phyloP scores from a whole-genome alignment of 2,888 invertebrate genomes.

The Colletes collaris region DNA sequence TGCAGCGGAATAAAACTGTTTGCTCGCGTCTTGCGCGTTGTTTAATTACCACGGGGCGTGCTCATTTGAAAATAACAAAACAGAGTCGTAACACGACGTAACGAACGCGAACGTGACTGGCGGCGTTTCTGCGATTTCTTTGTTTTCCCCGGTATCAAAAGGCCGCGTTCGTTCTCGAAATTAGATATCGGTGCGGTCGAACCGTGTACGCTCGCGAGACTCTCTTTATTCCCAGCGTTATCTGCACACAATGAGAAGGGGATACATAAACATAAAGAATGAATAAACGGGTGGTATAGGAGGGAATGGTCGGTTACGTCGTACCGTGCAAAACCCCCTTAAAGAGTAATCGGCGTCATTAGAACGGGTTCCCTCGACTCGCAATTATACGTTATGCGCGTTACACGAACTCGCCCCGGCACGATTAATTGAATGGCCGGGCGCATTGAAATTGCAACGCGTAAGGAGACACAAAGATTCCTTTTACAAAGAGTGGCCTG shows the following conservation, averaged over 20 bases:
- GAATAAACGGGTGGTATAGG: conserved; percentile 13
- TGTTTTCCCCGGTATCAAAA: neutral
- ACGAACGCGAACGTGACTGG: neutral
- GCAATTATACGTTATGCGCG: conserved; percentile 44
- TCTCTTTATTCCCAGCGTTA: conserved; percentile 38
- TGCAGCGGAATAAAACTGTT: too few relatives aligned
- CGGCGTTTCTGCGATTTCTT: neutral
- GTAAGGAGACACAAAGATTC: conserved; percentile 27
- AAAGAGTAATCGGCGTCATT: conserved; percentile 43
- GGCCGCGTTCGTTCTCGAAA: conserved; percentile 1
- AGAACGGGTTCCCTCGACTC: conserved; percentile 19
- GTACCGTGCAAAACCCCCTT: conserved; percentile 31
- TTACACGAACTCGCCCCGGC: conserved; percentile 24
- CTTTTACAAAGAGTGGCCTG: conserved; percentile 13
- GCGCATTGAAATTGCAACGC: conserved; percentile 24
- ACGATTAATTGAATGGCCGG: conserved; percentile 38
- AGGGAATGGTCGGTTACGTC: conserved; percentile 17
- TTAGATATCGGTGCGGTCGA: conserved; percentile 6
- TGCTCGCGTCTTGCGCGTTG: too few relatives aligned
- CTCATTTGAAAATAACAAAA: too few relatives aligned
- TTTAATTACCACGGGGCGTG: too few relatives aligned
- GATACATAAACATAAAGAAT: conserved; percentile 20
- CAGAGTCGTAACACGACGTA: neutral
- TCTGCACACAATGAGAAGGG: conserved; percentile 41
- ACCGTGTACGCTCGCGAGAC: neutral